Evolutionary conservation across 2,113 vertebrate species (phyloP).

Genomic region (Capra hircus): DNA sequence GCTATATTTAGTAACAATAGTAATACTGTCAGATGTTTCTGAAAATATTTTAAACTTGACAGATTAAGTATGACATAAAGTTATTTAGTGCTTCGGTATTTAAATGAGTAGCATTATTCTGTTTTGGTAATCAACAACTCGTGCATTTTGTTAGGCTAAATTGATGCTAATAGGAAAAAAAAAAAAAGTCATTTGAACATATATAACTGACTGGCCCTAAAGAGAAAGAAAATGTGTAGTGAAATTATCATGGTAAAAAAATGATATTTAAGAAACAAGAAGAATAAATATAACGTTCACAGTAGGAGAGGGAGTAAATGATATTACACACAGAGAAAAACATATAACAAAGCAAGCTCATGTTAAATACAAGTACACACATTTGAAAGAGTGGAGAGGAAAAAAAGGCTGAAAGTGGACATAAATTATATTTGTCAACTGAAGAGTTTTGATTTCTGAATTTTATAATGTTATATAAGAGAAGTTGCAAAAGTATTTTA

Average conservation of each 20-base stretch:
- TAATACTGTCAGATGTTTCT: conserved; percentile 6
- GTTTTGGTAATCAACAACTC: neutral
- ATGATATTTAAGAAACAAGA: neutral
- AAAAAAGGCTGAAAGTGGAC: neutral
- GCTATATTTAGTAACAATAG: neutral
- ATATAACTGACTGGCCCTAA: neutral
- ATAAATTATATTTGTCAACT: neutral
- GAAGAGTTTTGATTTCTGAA: neutral
- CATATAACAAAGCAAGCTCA: neutral
- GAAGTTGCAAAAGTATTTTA: neutral
- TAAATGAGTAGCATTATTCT: neutral
- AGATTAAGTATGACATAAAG: conserved; percentile 9
- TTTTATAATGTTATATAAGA: neutral
- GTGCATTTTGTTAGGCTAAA: neutral
- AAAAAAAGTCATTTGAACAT: neutral
- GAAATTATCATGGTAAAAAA: neutral
- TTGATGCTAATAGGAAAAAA: neutral
- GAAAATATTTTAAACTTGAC: neutral
- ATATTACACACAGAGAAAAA: neutral
- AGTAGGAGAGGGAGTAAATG: neutral
- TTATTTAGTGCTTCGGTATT: conserved; percentile 17
- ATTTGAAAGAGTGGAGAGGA: neutral
- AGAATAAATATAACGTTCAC: neutral
- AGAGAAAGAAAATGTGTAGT: neutral
- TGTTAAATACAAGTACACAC: neutral